These are phyloP conservation scores for Sakesphorus luctuosus DNA, from an alignment of 2,113 vertebrate genomes.

Conservation along the genomic window DNA sequence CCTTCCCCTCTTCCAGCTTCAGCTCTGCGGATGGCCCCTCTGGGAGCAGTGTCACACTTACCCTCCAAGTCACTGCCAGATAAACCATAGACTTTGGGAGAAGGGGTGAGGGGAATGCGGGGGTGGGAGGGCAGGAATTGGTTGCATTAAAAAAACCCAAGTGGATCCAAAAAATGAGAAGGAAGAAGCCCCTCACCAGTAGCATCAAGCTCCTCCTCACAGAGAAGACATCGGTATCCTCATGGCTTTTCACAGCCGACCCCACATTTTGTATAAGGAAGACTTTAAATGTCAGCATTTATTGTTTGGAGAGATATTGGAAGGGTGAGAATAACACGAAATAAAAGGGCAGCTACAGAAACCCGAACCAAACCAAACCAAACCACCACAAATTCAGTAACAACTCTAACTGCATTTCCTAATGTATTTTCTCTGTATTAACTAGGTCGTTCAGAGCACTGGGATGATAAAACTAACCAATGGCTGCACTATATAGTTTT, in stretches of 20 bases:
- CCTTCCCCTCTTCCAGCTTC: not conserved
- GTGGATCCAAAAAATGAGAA: not conserved
- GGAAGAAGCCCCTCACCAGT: accelerated
- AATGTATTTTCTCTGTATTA: not conserved
- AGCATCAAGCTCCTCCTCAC: not conserved
- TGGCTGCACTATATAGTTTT: not conserved
- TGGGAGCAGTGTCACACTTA: accelerated
- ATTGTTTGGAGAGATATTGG: not conserved
- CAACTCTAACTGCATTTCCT: not conserved
- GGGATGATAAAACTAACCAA: not conserved
- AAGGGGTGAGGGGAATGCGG: too few species aligned
- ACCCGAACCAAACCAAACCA: too few species aligned
- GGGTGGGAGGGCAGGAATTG: too few species aligned
- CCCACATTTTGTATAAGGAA: not conserved
- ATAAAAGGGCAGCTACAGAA: not conserved
- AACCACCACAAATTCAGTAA: not conserved
- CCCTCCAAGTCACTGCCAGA: not conserved
- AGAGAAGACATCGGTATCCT: not conserved
- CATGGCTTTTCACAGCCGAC: not conserved
- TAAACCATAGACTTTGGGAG: not conserved
- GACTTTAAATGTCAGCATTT: not conserved
- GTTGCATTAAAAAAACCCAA: not conserved
- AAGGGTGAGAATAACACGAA: not conserved
- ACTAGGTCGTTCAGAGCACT: not conserved
- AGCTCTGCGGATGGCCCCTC: not conserved